These are phyloP conservation scores for Lordiphosa mommai DNA, from an alignment of 1,140 invertebrate species.

Conservation along the genomic window DNA sequence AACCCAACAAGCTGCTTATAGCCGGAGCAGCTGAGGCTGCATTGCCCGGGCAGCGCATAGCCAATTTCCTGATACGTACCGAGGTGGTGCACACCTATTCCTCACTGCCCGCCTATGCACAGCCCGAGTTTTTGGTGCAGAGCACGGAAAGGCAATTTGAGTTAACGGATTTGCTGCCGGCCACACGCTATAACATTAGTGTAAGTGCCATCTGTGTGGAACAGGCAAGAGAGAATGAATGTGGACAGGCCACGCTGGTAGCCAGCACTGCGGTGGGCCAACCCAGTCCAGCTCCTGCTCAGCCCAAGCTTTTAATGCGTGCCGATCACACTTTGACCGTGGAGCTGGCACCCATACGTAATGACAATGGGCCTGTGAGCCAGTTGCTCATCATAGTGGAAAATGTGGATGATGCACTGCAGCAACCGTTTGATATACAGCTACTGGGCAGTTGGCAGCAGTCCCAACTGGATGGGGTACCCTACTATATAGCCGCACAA, in stretches of 20 bases:
- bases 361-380: slow-evolving; percentile 88
- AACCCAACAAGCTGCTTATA: slow-evolving; percentile 53
- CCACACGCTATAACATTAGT: slow-evolving; percentile 86
- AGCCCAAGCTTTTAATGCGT: slow-evolving; percentile 83
- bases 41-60: slow-evolving; percentile 59
- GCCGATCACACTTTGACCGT: slow-evolving; percentile 83
- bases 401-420: slow-evolving; percentile 82
- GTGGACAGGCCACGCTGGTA: slow-evolving; percentile 81
- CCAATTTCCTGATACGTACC: slow-evolving; percentile 80
- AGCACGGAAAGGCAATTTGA: slow-evolving; percentile 80
- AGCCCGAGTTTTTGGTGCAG: slow-evolving; percentile 80
- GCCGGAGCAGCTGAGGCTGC: slow-evolving; percentile 34
- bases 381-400: slow-evolving; percentile 86
- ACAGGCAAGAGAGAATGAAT: slow-evolving; percentile 75
- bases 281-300: slow-evolving; percentile 84
- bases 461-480: slow-evolving; percentile 82
- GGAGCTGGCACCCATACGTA: slow-evolving; percentile 82
- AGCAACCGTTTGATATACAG: slow-evolving; percentile 81
- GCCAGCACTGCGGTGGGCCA: slow-evolving; percentile 86
- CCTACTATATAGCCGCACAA: slow-evolving; percentile 91
- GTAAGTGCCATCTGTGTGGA: slow-evolving; percentile 83
- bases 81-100: slow-evolving; percentile 80
- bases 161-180: slow-evolving; percentile 85
- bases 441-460: slow-evolving; percentile 83
- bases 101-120: slow-evolving; percentile 42